Base-by-base conservation (phyloP, 2,888 invertebrate genomes). In the Belgica antarctica region DNA sequence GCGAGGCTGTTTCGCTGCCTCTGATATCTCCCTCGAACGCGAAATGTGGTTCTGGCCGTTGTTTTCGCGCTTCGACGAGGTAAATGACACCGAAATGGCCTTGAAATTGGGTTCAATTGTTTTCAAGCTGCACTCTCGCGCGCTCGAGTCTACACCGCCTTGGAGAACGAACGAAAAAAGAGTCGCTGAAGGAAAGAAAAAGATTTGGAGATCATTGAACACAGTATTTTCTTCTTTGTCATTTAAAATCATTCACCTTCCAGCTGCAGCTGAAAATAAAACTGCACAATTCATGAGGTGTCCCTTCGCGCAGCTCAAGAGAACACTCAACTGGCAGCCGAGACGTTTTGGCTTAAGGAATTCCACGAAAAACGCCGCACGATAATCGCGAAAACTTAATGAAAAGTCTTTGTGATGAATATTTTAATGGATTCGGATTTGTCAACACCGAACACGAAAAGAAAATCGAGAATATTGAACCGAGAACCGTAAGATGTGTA, bases 71-170 rank as follows among this genome's bases (percentile, higher is more conserved):
- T 41, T 41, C 41, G 41, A 5, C n/a, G 41, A 63, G 63, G 63
- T 63, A 25, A 46, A 63, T 63, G 63, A 63, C 63, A 63, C 24
- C 41, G 41, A 41, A 22, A 25, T 63, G 63, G 63, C 63, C 63
- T 63, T 63, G 63, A 63, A 63, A 63, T 41, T 63, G 63, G 34
- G 63, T 63, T 63, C 63, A 63, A 22, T 63, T 63, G 41, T 63
- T 41, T 36, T 46, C n/a, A n/a, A n/a, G n/a, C n/a, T 28, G 12
- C 28, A 61, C 1, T 61, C 4, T 61, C 19, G 7, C 15, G 57
- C 52, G 22, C 19, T 3, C n/a, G 7, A 27, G 34, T 28, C 28
- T 31, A 17, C 34, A 31, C 25, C 2, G 24, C 2, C 41, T 41
- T 12, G 41, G 41, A 12, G 41, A 57, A 12, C 57, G 24, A 62